These are phyloP conservation scores for Neoaliturus tenellus DNA, from an alignment of 2,888 invertebrate genomes.

Conservation along the genomic window DNA sequence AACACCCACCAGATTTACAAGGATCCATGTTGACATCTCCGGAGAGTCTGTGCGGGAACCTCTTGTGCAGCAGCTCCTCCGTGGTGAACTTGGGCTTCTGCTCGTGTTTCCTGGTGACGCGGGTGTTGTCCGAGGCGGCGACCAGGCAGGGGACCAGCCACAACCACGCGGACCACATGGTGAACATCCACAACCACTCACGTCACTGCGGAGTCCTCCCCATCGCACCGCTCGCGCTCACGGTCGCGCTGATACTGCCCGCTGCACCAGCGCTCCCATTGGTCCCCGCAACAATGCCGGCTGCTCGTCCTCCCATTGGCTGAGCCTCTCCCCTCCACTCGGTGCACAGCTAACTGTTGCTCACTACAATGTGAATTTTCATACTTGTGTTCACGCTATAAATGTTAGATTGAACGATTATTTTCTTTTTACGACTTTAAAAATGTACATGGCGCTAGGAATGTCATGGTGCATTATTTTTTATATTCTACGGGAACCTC, in stretches of 20 bases:
- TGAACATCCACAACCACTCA: background rate
- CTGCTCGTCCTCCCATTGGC: background rate
- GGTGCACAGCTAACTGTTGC: background rate
- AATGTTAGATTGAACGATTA: too few species aligned
- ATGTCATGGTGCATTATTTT: too few species aligned
- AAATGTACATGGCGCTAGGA: too few species aligned
- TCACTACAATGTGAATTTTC: too few species aligned
- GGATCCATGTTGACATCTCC: slow-evolving; percentile 89
- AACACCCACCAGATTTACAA: slow-evolving; percentile 88
- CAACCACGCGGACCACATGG: slow-evolving; percentile 19
- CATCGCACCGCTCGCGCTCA: slow-evolving; percentile 16
- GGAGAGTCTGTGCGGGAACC: slow-evolving; percentile 82
- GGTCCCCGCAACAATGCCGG: slow-evolving; percentile 26
- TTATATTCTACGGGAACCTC: too few species aligned
- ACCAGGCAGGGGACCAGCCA: background rate
- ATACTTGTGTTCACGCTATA: too few species aligned
- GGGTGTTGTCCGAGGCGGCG: slow-evolving; percentile 5
- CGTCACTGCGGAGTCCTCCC: slow-evolving; percentile 37
- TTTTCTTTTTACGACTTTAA: too few species aligned
- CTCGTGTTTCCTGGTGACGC: slow-evolving; percentile 51
- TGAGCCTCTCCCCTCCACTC: background rate
- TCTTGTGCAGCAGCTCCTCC: slow-evolving; percentile 80
- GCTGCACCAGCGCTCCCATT: background rate
- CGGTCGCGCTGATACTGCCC: slow-evolving; percentile 31
- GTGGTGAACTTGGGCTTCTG: slow-evolving; percentile 75